phyloP scores from a whole-genome alignment of 2,888 invertebrate genomes.

The Laspeyria flexula region DNA sequence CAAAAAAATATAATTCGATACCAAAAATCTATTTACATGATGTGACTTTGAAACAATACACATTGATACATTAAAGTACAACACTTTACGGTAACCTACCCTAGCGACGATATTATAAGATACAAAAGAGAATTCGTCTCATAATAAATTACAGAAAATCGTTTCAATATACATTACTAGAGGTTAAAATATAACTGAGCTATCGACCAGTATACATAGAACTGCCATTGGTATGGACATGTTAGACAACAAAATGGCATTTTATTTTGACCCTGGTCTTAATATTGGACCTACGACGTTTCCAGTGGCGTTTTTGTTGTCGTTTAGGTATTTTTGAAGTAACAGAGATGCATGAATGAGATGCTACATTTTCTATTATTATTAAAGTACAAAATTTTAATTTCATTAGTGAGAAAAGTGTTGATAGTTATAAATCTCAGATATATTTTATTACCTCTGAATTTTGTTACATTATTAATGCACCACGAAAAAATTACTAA shows the following conservation, averaged over 20 bases:
- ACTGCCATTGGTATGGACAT: too few species aligned
- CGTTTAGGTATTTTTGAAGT: too few species aligned
- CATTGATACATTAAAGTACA: constrained; percentile 39
- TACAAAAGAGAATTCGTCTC: constrained; percentile 34
- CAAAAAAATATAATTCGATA: constrained; percentile 83
- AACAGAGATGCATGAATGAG: too few species aligned
- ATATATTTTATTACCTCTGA: constrained; percentile 34
- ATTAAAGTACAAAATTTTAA: too few species aligned
- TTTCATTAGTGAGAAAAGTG: too few species aligned
- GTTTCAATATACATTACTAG: constrained; percentile 37
- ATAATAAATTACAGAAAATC: constrained; percentile 48
- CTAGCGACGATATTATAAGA: constrained; percentile 41
- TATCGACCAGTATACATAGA: not conserved
- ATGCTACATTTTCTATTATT: too few species aligned
- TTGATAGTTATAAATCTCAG: constrained; percentile 2
- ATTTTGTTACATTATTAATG: constrained; percentile 39
- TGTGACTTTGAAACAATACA: constrained; percentile 48
- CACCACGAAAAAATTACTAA: constrained; percentile 48
- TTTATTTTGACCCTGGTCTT: too few species aligned
- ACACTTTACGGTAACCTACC: constrained; percentile 50
- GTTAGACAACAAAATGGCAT: too few species aligned
- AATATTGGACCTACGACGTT: too few species aligned
- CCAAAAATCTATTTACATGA: constrained; percentile 78
- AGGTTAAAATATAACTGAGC: constrained; percentile 25
- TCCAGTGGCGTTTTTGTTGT: too few species aligned